phyloP scores from a whole-genome alignment of 1,140 invertebrate genomes.

The Acromyrmex charruanus region DNA sequence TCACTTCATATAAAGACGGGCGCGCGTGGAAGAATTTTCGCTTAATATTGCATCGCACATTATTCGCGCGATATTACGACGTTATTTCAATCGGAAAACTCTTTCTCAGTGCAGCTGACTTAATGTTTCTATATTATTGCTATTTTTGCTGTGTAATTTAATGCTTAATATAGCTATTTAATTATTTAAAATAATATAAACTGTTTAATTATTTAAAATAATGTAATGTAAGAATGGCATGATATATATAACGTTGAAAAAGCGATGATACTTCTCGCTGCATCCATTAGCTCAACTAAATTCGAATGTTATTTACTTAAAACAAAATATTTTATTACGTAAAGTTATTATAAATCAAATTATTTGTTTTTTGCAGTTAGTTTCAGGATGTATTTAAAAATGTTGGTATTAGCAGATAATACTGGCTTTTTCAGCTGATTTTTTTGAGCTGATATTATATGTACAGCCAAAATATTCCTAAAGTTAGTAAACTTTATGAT shows the following conservation, averaged over 20 bases:
- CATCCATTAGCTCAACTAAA: not conserved
- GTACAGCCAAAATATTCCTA: too few species aligned
- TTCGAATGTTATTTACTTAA: too few species aligned
- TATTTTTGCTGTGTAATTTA: not conserved
- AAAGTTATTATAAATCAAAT: too few species aligned
- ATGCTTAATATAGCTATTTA: not conserved
- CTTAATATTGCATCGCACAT: constrained; percentile 35
- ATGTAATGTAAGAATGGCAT: not conserved
- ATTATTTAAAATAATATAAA: not conserved
- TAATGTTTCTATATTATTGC: not conserved
- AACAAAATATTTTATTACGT: too few species aligned
- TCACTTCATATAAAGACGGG: constrained; percentile 21
- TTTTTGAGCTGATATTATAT: too few species aligned
- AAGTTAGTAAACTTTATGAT: too few species aligned
- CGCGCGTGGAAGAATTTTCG: constrained; percentile 58
- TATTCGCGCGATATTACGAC: constrained; percentile 3
- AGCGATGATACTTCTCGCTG: not conserved
- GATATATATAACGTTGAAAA: not conserved
- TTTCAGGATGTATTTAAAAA: too few species aligned
- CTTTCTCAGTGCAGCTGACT: not conserved
- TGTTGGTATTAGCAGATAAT: too few species aligned
- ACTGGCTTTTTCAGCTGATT: too few species aligned
- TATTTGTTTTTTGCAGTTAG: too few species aligned
- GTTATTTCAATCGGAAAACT: constrained; percentile 42
- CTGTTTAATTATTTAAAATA: not conserved